Base-by-base conservation (phyloP, 2,888 invertebrate species). In the Noctua janthina region DNA sequence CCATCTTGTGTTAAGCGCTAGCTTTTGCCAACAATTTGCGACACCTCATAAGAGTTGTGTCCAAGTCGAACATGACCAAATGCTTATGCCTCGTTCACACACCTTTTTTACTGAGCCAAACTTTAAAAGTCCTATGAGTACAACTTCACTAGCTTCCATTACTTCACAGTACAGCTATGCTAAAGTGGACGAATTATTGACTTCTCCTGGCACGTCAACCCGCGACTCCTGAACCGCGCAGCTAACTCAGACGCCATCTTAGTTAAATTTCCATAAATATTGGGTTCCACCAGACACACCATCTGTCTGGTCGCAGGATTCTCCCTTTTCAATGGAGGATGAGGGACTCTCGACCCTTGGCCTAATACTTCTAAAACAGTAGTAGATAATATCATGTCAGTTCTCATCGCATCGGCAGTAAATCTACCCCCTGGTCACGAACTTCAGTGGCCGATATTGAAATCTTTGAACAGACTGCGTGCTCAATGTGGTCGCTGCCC, bases 21-120 rank as follows among this genome's bases (percentile, higher is more conserved):
- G 77, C 29, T 64, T 49, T 20, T 77, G 64, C 56, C 49, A 85
- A 71, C 69, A 64, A n/a, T 69, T 81, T 70, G 56, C 76, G 39
- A 83, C 49, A 64, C 77, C 68, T 82, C 17, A 49, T 43, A 54
- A 23, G 23, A 66, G 39, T 49, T 11, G 46, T 62, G 54, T 46
- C 54, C 62, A 64, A 82, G 35, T 69, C 5, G 54, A 6, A 62
- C 43, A 54, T 29, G 82, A 6, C 64, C 64, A 17, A 62, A 35
- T 64, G 64, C 35, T 29, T 2, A 0, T 23, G n/a, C 6, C 10
- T 46, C n/a, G 59, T 81, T 56, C 2, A 20, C n/a, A 49, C 2
- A 17, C 0, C 51, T 72, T 72, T 39, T 23, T 49, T 11, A 0
- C 1, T 3, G 17, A 76, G 2, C 3, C 5, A 20, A 49, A 59